Conservation (phyloP, 2,113 vertebrate species). For the Siphamia tubifer region DNA sequence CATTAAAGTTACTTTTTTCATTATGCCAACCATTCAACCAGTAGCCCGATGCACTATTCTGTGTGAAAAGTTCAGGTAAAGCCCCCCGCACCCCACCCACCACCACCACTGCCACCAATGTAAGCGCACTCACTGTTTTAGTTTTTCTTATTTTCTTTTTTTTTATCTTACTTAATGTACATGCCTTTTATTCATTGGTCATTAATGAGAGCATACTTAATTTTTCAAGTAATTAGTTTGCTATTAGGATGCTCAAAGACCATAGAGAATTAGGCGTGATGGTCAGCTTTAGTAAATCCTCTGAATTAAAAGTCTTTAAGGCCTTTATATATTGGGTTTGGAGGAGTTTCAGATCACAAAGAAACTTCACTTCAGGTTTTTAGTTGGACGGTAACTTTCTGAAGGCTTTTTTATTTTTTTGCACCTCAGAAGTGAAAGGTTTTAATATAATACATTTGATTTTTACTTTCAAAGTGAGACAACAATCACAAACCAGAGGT, state of each 20-base stretch:
- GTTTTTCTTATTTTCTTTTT: no score
- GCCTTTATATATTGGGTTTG: not conserved
- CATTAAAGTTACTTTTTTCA: no score
- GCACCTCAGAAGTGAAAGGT: no score
- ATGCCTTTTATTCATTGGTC: not conserved
- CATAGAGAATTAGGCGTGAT: not conserved
- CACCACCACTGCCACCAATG: no score
- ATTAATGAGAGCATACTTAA: not conserved
- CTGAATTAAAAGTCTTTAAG: not conserved
- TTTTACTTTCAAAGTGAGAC: no score
- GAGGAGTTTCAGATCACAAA: not conserved
- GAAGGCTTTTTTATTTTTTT: no score
- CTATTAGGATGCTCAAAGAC: conserved; percentile 17
- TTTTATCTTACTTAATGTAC: not conserved
- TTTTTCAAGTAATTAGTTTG: conserved; percentile 27
- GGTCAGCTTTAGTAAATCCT: not conserved
- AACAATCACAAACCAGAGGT: no score
- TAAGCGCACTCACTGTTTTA: not conserved
- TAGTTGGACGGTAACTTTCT: no score
- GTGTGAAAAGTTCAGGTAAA: conserved; percentile 3
- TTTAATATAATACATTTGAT: no score
- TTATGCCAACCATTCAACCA: no score
- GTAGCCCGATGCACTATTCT: no score
- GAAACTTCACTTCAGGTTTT: conserved; percentile 1
- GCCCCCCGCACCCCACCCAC: no score